Evolutionary conservation across 2,797 vertebrate species (phyloP).

Genomic region (Squalus acanthias): DNA sequence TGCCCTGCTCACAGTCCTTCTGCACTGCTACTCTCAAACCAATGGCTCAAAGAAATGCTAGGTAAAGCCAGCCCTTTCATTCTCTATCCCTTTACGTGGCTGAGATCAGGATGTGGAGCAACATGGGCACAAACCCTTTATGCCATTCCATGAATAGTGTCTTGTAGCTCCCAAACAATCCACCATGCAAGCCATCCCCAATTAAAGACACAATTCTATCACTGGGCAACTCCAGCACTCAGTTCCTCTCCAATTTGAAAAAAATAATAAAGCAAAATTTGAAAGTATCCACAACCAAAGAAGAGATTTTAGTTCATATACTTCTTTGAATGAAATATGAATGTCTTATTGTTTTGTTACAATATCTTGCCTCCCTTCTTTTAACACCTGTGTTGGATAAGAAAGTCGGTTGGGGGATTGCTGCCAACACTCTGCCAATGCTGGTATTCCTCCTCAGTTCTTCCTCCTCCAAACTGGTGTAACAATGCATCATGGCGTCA

Average conservation of each 20-base stretch:
- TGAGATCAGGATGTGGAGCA: background rate
- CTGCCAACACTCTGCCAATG: background rate
- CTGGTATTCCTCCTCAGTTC: background rate
- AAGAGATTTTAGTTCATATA: background rate
- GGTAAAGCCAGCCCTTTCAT: background rate
- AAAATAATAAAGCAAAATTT: background rate
- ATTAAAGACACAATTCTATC: background rate
- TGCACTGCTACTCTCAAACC: background rate
- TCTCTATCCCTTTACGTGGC: background rate
- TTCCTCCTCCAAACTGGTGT: background rate
- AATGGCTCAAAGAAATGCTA: background rate
- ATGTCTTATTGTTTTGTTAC: background rate
- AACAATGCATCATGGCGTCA: background rate
- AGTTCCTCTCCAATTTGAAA: background rate
- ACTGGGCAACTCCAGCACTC: background rate
- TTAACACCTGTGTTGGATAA: background rate
- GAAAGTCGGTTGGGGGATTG: background rate
- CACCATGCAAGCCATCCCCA: background rate
- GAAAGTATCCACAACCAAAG: background rate
- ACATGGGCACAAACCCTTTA: background rate
- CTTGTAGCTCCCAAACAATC: background rate
- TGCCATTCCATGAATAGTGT: background rate
- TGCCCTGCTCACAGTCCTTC: background rate
- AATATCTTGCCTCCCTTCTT: background rate
- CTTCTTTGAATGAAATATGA: background rate